Conservation (phyloP, 2,113 vertebrate species). For the Centropus bengalensis region DNA sequence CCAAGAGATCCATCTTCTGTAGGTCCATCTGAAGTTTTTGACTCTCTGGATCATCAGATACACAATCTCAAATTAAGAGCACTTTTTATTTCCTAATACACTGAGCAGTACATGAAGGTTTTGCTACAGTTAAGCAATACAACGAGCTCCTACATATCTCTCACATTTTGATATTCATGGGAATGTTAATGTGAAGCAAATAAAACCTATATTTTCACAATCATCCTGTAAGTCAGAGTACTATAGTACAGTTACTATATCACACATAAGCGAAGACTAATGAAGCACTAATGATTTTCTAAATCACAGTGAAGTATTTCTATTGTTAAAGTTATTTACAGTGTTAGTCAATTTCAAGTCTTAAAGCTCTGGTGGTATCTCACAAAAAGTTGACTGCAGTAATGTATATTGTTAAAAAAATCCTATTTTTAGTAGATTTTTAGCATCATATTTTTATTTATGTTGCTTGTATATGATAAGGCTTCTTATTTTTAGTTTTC, state of each 20-base stretch:
- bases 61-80: not conserved
- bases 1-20: constrained; percentile 93
- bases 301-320: not conserved
- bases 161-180: not conserved
- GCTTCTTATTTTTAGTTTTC: not conserved
- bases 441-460: not conserved
- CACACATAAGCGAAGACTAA: not conserved
- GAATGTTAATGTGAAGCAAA: not conserved
- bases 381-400: not conserved
- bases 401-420: not conserved
- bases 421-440: not conserved
- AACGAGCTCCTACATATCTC: not conserved
- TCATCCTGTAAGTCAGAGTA: not conserved
- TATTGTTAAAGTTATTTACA: not conserved
- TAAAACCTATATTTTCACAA: not conserved
- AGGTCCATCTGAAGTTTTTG: constrained; percentile 91
- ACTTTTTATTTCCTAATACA: not conserved
- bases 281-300: not conserved
- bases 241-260: not conserved
- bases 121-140: not conserved
- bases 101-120: not conserved
- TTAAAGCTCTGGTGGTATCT: not conserved
- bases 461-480: not conserved
- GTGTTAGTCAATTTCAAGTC: not conserved
- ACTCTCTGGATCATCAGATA: constrained; percentile 81